A percentile compares a stretch with the other conserved stretches of the same genome.
Conservation (phyloP, 2,113 vertebrate species). For the Poecilia latipinna region DNA sequence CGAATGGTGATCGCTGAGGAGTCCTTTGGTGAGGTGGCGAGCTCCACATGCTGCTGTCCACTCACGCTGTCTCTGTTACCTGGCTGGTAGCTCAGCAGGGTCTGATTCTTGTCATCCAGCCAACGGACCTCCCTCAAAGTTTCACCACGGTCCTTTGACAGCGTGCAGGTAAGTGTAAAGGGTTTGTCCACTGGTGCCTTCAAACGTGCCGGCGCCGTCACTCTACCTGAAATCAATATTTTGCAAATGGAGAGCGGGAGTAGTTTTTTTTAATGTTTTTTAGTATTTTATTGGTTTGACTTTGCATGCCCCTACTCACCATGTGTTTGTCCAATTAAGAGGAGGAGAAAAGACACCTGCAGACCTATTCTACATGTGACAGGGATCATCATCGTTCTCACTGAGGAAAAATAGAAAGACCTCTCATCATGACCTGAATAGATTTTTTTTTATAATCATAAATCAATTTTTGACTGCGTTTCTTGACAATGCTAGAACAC, state of each 20-base stretch:
- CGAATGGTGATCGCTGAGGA: slow-evolving; percentile 74
- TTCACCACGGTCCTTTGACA: slow-evolving; percentile 65
- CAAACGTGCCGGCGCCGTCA: slow-evolving; percentile 62
- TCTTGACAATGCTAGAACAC: not conserved
- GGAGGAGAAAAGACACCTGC: slow-evolving; percentile 69
- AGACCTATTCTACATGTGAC: slow-evolving; percentile 55
- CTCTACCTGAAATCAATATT: slow-evolving; percentile 66
- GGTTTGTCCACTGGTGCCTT: slow-evolving; percentile 72
- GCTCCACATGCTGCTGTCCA: slow-evolving; percentile 78
- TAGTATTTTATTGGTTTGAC: not conserved
- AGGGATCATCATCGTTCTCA: slow-evolving; percentile 67
- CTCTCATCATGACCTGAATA: not conserved
- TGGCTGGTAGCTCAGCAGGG: slow-evolving; percentile 72
- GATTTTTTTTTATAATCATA: not conserved
- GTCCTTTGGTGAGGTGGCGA: slow-evolving; percentile 61
- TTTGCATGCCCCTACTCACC: slow-evolving; percentile 64
- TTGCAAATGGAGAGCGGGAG: not conserved
- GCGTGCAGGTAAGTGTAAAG: slow-evolving; percentile 77
- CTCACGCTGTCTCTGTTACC: slow-evolving; percentile 69
- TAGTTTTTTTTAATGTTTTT: not conserved
- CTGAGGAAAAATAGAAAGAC: slow-evolving; percentile 10
- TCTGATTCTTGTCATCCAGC: slow-evolving; percentile 78
- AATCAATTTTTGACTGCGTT: not conserved
- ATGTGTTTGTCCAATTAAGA: slow-evolving; percentile 67
- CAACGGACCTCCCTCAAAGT: slow-evolving; percentile 74